phyloP scores from a whole-genome alignment of 2,113 vertebrate species.

The Irena cyanogastra region DNA sequence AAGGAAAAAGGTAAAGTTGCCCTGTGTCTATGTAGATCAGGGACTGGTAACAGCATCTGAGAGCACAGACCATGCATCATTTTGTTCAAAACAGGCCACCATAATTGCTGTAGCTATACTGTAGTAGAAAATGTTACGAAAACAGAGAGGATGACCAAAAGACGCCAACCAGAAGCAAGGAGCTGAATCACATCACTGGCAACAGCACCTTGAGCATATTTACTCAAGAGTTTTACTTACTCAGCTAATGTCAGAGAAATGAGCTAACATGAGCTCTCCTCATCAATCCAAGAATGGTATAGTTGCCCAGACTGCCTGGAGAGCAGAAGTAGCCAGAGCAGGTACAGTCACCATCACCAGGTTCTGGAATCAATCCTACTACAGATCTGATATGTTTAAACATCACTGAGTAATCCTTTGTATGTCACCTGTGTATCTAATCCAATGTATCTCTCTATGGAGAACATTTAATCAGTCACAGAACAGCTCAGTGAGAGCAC shows the following conservation, averaged over 20 bases:
- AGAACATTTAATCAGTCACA: slow-evolving; percentile 12
- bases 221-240: neutral
- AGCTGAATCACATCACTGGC: neutral
- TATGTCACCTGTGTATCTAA: neutral
- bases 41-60: neutral
- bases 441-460: neutral
- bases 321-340: neutral
- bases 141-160: neutral
- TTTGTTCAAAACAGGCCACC: neutral
- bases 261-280: neutral
- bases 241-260: neutral
- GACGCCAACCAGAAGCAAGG: neutral
- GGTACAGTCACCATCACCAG: neutral
- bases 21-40: neutral
- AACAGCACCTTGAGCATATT: neutral
- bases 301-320: neutral
- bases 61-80: neutral
- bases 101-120: neutral
- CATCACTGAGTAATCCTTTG: neutral
- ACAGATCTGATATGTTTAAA: neutral
- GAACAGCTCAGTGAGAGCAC: neutral
- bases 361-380: neutral
- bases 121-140: neutral
- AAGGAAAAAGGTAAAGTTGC: neutral
- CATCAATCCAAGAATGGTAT: neutral